Evolutionary conservation across 2,888 invertebrate species (phyloP).

Genomic region (Troides helena): DNA sequence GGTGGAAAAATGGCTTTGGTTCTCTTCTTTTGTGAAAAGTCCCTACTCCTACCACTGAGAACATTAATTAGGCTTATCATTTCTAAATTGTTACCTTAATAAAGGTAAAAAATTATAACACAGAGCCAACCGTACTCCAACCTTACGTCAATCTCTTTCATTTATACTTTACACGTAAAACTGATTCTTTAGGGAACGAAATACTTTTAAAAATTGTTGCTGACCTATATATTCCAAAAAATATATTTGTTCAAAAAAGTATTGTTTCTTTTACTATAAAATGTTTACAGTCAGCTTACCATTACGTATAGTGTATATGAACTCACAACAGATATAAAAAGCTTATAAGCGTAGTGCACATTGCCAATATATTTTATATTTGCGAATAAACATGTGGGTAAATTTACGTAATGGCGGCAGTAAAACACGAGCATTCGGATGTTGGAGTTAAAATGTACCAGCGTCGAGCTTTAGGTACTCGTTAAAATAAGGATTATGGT

Average conservation of each 20-base stretch:
- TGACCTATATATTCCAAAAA: too few relatives aligned
- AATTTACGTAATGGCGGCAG: conserved; percentile 74
- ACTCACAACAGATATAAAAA: conserved; percentile 35
- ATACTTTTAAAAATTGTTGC: too few relatives aligned
- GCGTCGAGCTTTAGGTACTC: conserved; percentile 41
- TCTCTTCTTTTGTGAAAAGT: too few relatives aligned
- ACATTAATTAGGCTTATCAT: too few relatives aligned
- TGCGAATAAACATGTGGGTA: conserved; percentile 78
- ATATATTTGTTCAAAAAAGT: background rate
- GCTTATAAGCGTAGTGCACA: conserved; percentile 48
- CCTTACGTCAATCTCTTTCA: too few relatives aligned
- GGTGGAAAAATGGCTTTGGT: too few relatives aligned
- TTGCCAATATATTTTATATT: conserved; percentile 70
- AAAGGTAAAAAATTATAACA: too few relatives aligned
- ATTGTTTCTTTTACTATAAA: conserved; percentile 1
- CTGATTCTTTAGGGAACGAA: too few relatives aligned
- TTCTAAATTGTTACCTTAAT: too few relatives aligned
- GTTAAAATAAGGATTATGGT: conserved; percentile 45
- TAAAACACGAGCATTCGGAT: conserved; percentile 58
- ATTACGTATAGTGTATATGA: conserved; percentile 17
- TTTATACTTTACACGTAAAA: too few relatives aligned
- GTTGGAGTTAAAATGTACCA: conserved; percentile 41
- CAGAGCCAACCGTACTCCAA: too few relatives aligned
- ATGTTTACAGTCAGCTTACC: conserved; percentile 15
- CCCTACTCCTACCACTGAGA: too few relatives aligned